Percentiles rank a stretch among this genome's conserved stretches.
Conservation (phyloP, 2,797 vertebrate species). For the Smutsia gigantea region DNA sequence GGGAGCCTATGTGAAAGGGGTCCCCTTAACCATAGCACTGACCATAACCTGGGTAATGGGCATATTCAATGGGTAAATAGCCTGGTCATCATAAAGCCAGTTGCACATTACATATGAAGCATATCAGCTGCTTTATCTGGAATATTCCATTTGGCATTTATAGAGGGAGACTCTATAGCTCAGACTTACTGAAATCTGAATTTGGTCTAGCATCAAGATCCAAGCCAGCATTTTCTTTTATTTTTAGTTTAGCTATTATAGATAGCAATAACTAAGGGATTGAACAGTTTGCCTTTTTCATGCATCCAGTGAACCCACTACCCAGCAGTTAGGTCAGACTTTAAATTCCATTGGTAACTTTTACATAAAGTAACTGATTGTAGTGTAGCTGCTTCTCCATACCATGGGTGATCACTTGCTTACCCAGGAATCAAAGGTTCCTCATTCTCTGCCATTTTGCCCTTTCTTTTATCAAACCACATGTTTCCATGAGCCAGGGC, state of each 20-base stretch:
- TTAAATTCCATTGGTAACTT: neutral
- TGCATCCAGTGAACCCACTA: neutral
- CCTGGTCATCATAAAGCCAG: neutral
- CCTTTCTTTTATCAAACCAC: neutral
- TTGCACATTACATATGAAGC: neutral
- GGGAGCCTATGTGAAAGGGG: neutral
- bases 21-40: neutral
- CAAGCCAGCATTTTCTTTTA: neutral
- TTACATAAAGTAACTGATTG: neutral
- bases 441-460: neutral
- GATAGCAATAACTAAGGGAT: neutral
- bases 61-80: neutral
- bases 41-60: neutral
- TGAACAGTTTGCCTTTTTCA: neutral
- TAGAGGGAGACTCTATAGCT: neutral
- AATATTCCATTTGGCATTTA: neutral
- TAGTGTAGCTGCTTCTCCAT: neutral
- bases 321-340: neutral
- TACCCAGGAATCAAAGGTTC: neutral
- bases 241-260: neutral
- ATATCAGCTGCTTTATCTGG: neutral
- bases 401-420: neutral
- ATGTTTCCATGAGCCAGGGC: neutral
- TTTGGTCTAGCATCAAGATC: neutral
- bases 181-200: neutral